Evolutionary conservation across 2,888 invertebrate genomes (phyloP).

Genomic region (Rhogogaster chlorosoma): DNA sequence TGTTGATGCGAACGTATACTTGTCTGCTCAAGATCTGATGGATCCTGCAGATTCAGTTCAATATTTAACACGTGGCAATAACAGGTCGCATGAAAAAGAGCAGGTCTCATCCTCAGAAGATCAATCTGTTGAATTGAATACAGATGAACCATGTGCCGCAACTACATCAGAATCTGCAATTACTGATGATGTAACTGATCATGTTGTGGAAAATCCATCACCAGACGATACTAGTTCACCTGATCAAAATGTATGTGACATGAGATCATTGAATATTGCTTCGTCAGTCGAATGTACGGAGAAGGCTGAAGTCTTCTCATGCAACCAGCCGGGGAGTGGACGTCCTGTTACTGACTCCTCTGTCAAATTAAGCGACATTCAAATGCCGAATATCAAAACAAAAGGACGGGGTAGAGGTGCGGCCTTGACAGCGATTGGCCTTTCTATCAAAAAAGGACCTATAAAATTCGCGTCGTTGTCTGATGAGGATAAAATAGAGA

Average conservation of each 20-base stretch:
- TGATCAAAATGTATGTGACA: no score
- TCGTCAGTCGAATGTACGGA: background rate
- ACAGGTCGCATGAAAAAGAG: no score
- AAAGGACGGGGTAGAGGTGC: background rate
- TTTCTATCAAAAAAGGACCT: background rate
- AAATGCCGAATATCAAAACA: background rate
- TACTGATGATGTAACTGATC: no score
- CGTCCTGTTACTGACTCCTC: background rate
- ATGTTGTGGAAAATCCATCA: background rate
- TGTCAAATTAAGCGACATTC: background rate
- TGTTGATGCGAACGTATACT: background rate
- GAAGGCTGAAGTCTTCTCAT: background rate
- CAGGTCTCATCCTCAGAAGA: no score
- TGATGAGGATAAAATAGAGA: background rate
- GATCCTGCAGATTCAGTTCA: background rate
- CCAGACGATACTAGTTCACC: no score
- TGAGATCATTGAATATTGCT: background rate
- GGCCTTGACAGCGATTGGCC: background rate
- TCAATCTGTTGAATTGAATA: no score
- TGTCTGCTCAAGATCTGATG: background rate
- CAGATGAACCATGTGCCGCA: no score
- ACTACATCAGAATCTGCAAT: no score
- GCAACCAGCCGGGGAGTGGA: background rate
- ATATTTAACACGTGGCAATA: background rate
- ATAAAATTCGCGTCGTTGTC: background rate